Evolutionary conservation across 2,113 vertebrate species (phyloP).

Genomic region (Platycercus adscitus): DNA sequence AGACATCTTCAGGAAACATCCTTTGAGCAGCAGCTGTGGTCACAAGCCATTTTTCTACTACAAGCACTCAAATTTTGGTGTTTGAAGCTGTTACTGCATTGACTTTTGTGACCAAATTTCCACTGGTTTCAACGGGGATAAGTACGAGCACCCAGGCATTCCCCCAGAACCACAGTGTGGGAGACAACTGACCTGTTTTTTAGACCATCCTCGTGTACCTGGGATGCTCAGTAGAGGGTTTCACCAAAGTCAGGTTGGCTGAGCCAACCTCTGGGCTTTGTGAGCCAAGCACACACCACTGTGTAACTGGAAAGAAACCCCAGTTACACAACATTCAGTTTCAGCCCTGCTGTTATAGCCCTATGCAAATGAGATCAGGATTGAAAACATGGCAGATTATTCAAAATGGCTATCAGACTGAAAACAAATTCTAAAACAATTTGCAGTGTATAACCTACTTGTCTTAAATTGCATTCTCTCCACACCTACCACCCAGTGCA

Average conservation of each 20-base stretch:
- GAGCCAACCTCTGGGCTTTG: neutral
- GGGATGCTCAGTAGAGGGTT: fast-evolving
- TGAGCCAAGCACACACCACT: fast-evolving
- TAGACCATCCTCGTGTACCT: fast-evolving
- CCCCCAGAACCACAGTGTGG: fast-evolving
- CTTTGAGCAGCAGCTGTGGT: neutral
- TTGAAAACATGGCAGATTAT: neutral
- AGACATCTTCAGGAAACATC: neutral
- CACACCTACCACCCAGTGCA: neutral
- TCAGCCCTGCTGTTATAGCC: neutral
- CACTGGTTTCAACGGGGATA: neutral
- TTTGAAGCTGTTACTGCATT: neutral
- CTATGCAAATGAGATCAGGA: neutral
- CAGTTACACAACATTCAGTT: fast-evolving
- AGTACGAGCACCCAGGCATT: neutral
- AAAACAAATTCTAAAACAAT: neutral
- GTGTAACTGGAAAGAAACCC: neutral
- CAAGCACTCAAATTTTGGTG: fast-evolving
- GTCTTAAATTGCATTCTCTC: neutral
- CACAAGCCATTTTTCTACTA: neutral
- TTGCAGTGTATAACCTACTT: neutral
- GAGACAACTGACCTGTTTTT: neutral
- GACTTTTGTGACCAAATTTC: neutral
- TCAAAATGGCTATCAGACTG: neutral
- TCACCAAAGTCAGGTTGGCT: neutral